Conservation (phyloP, 2,797 vertebrate species). For the Morus bassanus region DNA sequence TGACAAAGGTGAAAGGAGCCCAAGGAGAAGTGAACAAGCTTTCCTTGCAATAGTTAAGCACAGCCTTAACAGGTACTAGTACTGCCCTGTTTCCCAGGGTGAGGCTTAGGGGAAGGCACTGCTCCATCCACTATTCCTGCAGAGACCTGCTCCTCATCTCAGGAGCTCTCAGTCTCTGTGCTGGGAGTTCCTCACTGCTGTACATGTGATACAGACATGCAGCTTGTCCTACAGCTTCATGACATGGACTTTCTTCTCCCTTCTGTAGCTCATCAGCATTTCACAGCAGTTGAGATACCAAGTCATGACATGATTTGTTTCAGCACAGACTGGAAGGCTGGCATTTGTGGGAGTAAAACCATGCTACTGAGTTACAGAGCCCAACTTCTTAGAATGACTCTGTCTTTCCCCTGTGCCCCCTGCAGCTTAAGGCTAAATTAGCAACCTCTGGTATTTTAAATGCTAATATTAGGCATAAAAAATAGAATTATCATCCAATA, state of each 20-base stretch:
- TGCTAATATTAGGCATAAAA: not conserved
- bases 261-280: not conserved
- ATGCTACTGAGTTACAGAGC: not conserved
- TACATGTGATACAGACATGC: accelerated
- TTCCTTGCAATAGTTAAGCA: not conserved
- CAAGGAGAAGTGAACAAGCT: not conserved
- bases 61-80: not conserved
- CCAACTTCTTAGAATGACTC: not conserved
- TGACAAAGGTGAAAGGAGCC: not conserved
- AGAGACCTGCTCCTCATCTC: not conserved
- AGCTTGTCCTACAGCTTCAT: not conserved
- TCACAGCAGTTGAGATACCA: not conserved
- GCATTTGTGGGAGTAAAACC: not conserved
- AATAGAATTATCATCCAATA: not conserved
- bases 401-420: not conserved
- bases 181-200: not conserved
- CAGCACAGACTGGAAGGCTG: not conserved
- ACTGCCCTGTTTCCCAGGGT: not conserved
- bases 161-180: not conserved
- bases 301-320: not conserved
- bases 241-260: not conserved
- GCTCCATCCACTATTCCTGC: not conserved
- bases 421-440: not conserved
- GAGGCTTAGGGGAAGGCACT: not conserved
- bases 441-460: not conserved